Base-by-base conservation (phyloP, 1,140 invertebrate species). In the Anthonomus grandis region DNA sequence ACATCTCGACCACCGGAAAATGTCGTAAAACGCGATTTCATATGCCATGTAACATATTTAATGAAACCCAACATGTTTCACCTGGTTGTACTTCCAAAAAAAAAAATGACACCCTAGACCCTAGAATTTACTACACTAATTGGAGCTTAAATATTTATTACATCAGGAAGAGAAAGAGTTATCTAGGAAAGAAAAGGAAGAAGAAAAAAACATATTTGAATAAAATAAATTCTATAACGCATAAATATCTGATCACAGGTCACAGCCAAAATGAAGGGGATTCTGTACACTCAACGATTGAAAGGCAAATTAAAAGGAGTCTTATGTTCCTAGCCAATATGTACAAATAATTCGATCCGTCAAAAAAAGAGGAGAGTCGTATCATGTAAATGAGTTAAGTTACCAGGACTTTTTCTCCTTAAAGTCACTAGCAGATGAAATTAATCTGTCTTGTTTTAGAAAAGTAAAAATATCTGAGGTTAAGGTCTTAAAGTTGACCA, bases 241-340 rank as follows among this genome's bases (percentile, higher is more conserved):
- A 74, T 52, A 73, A 74, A 58, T 75, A 60, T 60, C 45, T 76
- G 36, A 66, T 70, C 31, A 67, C 60, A 27, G 69, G 71, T 0
- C 71, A 76, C 51, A 75, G 70, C 6, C 71, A 74, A 68, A 74
- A 74, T 55, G 72, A 74, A 48, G 69, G 64, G 0, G 71, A 75
- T 55, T 65, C 57, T 41, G 65, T 70, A 34, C 74, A 74, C 56
- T 67, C 66, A 6, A 34, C 70, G 0, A 75, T 74, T 15, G 71
- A 74, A 51, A 73, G 68, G 31, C 48, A 60, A 45, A 64, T 70
- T 36, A 72, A 65, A 60, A 67, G 60, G 42, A 18, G 61, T 46
- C 31, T 63, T 10, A 63, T 50, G 54, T 63, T 61, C 13, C 64
- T 60, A 23, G 62, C 68, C 34, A 64, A 68, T 13, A 66, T 63